A percentile compares a stretch with the other conserved stretches of the same genome.
Conservation (phyloP, 1,140 invertebrate species). For the Ooceraea biroi region DNA sequence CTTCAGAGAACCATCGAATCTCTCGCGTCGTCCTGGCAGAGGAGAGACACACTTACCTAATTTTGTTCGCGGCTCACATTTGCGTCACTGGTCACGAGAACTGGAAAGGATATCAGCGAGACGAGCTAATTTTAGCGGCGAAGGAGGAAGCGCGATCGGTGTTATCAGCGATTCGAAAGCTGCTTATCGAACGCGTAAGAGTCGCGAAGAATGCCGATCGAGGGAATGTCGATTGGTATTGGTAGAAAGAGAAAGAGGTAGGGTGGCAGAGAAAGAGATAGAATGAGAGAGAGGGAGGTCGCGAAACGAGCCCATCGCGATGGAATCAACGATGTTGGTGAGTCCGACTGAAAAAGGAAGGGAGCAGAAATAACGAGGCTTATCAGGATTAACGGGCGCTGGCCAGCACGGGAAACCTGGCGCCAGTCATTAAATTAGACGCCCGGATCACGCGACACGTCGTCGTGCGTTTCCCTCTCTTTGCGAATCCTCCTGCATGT, state of each 20-base stretch:
- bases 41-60: constrained; percentile 28
- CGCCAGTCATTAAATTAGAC: constrained; percentile 75
- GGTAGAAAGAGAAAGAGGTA: background rate
- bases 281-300: background rate
- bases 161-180: constrained; percentile 13
- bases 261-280: background rate
- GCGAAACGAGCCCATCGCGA: constrained; percentile 44
- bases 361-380: constrained; percentile 67
- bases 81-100: constrained; percentile 26
- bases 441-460: constrained; percentile 54
- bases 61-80: constrained; percentile 14
- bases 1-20: background rate
- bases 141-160: background rate
- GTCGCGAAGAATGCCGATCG: constrained; percentile 23
- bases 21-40: background rate
- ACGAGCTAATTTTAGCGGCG: constrained; percentile 20
- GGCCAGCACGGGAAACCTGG: constrained; percentile 68
- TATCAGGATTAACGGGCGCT: constrained; percentile 71
- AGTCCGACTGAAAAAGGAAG: constrained; percentile 47
- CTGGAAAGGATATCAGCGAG: constrained; percentile 23
- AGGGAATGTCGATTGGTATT: constrained; percentile 15
- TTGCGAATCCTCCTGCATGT: constrained; percentile 32
- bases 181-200: constrained; percentile 32
- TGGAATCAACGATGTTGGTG: constrained; percentile 60
- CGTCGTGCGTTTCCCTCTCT: constrained; percentile 35